phyloP scores from a whole-genome alignment of 2,113 vertebrate genomes.

The Oreotrochilus melanogaster region DNA sequence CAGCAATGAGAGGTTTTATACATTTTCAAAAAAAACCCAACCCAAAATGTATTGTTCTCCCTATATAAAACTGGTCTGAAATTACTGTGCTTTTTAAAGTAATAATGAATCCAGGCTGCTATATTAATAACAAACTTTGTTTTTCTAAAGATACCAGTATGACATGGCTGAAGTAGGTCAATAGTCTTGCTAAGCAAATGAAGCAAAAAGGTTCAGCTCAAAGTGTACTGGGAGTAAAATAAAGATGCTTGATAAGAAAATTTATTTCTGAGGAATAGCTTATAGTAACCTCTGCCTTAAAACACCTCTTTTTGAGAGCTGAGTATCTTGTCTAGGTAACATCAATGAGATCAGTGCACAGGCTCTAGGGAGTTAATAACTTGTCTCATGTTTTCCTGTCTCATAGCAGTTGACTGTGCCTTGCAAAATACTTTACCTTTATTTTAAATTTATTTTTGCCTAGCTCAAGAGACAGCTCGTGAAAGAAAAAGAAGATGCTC shows the following conservation, averaged over 20 bases:
- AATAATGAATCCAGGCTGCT: neutral
- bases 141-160: neutral
- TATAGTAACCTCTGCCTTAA: neutral
- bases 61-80: neutral
- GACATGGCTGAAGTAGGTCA: neutral
- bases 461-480: constrained; percentile 76
- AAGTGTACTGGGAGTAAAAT: neutral
- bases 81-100: neutral
- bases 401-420: neutral
- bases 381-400: neutral
- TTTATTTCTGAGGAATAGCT: neutral
- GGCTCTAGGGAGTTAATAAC: neutral
- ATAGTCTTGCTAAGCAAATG: neutral
- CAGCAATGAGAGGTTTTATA: neutral
- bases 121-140: neutral
- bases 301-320: neutral
- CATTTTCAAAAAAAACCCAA: neutral
- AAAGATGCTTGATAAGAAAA: neutral
- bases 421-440: neutral
- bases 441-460: neutral
- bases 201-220: neutral
- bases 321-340: neutral
- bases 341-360: neutral
- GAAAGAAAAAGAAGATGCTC: constrained; percentile 73
- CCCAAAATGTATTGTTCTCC: neutral